phyloP scores from a whole-genome alignment of 2,797 vertebrate genomes.

The Perodicticus potto region DNA sequence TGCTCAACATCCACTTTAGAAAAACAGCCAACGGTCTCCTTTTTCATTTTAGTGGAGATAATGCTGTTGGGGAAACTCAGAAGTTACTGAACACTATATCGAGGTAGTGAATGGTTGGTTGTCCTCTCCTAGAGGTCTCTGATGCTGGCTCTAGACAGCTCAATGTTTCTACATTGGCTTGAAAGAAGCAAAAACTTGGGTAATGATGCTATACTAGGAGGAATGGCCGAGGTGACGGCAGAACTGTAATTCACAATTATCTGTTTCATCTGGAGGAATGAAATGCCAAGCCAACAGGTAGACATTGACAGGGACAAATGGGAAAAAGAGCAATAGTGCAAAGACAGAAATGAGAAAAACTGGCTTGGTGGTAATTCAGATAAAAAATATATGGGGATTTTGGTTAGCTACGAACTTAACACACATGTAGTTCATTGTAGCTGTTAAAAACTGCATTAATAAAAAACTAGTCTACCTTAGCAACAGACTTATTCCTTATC shows the following conservation, averaged over 20 bases:
- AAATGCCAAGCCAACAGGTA: neutral
- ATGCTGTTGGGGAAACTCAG: neutral
- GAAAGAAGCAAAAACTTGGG: neutral
- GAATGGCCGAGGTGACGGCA: neutral
- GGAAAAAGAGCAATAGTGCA: neutral
- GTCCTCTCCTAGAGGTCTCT: neutral
- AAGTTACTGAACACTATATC: fast-evolving
- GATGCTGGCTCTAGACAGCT: neutral
- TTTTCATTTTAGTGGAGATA: neutral
- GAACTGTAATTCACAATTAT: neutral
- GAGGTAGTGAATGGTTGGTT: fast-evolving
- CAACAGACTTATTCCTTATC: neutral
- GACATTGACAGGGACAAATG: neutral
- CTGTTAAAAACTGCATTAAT: neutral
- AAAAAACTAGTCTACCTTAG: neutral
- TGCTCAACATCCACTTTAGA: neutral
- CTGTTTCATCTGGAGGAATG: neutral
- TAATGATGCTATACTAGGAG: neutral
- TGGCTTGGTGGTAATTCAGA: neutral
- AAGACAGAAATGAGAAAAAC: neutral
- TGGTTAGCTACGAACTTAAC: neutral
- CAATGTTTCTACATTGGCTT: neutral
- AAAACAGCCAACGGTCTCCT: neutral
- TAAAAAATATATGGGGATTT: neutral
- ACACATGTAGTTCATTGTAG: neutral